Percentiles rank a stretch among this genome's conserved stretches.
These are phyloP conservation scores for Lissonota sp. DNA, from an alignment of 2,888 invertebrate species.

Conservation along the genomic window DNA sequence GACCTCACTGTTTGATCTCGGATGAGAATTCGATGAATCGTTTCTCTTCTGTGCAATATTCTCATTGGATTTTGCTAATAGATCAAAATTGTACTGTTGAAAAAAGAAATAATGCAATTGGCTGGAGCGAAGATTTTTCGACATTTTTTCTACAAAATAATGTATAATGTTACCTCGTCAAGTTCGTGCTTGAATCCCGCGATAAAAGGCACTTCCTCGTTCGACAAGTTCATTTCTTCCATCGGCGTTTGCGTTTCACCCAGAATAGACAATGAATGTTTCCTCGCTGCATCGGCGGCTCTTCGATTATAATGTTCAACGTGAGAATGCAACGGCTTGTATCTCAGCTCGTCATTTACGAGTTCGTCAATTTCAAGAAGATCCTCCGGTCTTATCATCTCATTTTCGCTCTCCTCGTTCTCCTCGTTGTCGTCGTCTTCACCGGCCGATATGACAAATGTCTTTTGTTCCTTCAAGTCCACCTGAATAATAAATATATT, in stretches of 20 bases:
- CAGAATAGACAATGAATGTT: constrained; percentile 39
- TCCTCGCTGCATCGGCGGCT: constrained; percentile 58
- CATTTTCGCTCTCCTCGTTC: constrained; percentile 81
- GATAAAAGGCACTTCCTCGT: constrained; percentile 70
- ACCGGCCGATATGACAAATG: constrained; percentile 76
- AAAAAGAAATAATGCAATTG: neutral
- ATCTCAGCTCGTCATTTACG: constrained; percentile 75
- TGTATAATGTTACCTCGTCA: constrained; percentile 67
- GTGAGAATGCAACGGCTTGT: constrained; percentile 79
- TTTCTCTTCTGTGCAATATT: neutral
- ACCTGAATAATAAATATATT: constrained; percentile 65
- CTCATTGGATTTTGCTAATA: constrained; percentile 13
- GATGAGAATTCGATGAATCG: neutral
- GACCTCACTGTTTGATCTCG: neutral
- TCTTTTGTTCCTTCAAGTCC: constrained; percentile 70
- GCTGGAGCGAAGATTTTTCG: neutral
- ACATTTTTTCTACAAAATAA: no score
- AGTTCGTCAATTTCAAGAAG: constrained; percentile 69
- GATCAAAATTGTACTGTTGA: constrained; percentile 49
- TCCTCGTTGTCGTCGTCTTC: constrained; percentile 77
- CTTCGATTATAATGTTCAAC: constrained; percentile 76
- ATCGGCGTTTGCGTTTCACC: constrained; percentile 45
- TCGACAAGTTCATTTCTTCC: constrained; percentile 59
- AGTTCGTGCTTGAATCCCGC: constrained; percentile 75
- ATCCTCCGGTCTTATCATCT: constrained; percentile 80